These are phyloP conservation scores for Arenaria interpres DNA, from an alignment of 2,113 vertebrate genomes.

Conservation along the genomic window DNA sequence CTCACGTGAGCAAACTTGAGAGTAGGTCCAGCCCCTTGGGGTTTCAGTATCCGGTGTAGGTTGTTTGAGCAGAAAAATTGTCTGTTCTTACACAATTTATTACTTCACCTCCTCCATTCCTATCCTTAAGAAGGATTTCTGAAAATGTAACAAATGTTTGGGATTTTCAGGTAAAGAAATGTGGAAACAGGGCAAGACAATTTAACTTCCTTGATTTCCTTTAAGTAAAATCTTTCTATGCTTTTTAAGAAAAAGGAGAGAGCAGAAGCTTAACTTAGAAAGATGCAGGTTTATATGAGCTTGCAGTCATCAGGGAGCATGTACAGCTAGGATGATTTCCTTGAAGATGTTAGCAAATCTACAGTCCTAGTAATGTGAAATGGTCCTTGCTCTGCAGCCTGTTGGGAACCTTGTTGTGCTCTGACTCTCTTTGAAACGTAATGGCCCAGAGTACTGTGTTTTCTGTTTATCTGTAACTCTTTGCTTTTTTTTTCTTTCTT, in stretches of 20 bases:
- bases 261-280: neutral
- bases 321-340: neutral
- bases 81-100: neutral
- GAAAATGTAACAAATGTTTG: neutral
- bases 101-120: neutral
- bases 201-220: neutral
- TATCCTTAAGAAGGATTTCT: neutral
- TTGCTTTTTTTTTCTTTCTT: neutral
- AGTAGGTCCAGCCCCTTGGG: neutral
- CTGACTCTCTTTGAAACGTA: neutral
- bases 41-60: neutral
- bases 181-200: neutral
- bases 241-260: neutral
- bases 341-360: neutral
- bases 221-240: neutral
- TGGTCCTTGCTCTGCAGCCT: neutral
- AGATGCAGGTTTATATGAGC: neutral
- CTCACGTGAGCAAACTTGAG: neutral
- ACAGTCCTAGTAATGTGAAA: neutral
- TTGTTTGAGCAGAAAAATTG: neutral
- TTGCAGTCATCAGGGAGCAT: neutral
- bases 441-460: neutral
- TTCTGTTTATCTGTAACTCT: neutral
- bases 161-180: neutral
- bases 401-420: neutral